Base-by-base conservation (phyloP, 1,140 invertebrate species). In the Pseudomyrmex flavicornis region DNA sequence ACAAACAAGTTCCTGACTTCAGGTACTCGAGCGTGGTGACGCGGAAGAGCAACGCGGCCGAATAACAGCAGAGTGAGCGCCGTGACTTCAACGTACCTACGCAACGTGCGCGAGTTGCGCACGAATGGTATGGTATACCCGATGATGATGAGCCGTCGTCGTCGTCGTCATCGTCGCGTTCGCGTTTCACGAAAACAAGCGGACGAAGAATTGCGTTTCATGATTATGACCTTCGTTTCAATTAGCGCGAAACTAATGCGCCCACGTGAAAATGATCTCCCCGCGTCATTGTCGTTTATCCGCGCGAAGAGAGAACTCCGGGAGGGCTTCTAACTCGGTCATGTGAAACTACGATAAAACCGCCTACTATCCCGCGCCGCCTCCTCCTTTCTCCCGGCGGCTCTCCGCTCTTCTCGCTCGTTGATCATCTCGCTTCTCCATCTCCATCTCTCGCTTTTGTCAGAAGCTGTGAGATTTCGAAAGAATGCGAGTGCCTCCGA, bases 151-250 rank as follows among this genome's bases (percentile, higher is more conserved):
- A 13, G 4, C 50, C 50, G 10, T 3, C 20, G 20, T 56, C 58
- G 59, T 75, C 63, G 44, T 56, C 15, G 35, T 48, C 59, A 1
- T 61, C n/a, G 10, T 15, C 54, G 15, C 69, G 54, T 73, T 85
- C 73, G 73, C 70, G 20, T 54, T 44, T 65, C 61, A 59, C 12
- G 26, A 73, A 62, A 50, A 80, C 13, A 52, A 35, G 56, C 52
- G 63, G 59, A 56, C 12, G 56, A 54, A 35, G 79, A 89, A 88
- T 89, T 86, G 90, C 86, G 76, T 85, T 91, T 91, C 84, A 92
- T 92, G 90, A 91, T 91, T 92, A 90, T 91, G 91, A 90, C 92
- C 92, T 92, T 89, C 89, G 86, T 70, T 72, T 72, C 87, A 93
- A 92, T 93, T 92, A 92, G 80, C 85, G 72, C 86, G 72, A 62